Evolutionary conservation across 2,113 vertebrate genomes (phyloP), one percentile per base, ranked within the genome.

Genomic region (Laterallus jamaicensis): DNA sequence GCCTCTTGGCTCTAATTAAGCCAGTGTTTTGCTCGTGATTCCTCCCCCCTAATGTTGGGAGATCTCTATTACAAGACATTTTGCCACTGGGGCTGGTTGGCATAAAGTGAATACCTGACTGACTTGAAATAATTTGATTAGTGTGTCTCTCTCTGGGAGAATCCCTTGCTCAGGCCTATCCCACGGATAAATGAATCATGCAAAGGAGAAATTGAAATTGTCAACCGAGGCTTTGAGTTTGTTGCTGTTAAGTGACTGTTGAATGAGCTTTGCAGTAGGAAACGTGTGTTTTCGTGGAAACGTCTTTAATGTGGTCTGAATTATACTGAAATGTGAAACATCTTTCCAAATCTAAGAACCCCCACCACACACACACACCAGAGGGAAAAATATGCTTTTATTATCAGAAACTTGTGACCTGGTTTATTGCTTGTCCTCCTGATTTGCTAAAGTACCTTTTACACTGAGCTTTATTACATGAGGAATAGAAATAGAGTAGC

Each of bases 61-160:
- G 64, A 83, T 93, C 28, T 88, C 79, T 92, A 2, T 90, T 83
- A 90, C 60, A 66, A 88, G 76, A 1, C 32, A 69, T 92, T 91
- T 84, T 95, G 83, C 83, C 84, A 79, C 67, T 0, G 15, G 83
- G 74, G 24, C 32, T 0, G 8, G 69, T 50, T 84, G 86, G 68
- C 80, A 68, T 91, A 73, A 93, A 89, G 21, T 0, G 4, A 89
- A 70, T 93, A 94, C 69, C 73, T 91, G 88, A 60, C 56, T 93
- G 83, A 91, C 66, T 82, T 87, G 89, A 92, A 95, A 84, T 93
- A 79, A 87, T 95, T 78, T 93, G 83, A 95, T 93, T 81, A 75
- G 80, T 86, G 32, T 92, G 68, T 75, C 69, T 86, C 93, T 70
- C 1, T 0, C 83, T 82, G 54, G 62, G 77, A 90, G 83, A 96